Evolutionary conservation across 2,113 vertebrate species (phyloP).

Genomic region (Coryphaenoides rupestris): DNA sequence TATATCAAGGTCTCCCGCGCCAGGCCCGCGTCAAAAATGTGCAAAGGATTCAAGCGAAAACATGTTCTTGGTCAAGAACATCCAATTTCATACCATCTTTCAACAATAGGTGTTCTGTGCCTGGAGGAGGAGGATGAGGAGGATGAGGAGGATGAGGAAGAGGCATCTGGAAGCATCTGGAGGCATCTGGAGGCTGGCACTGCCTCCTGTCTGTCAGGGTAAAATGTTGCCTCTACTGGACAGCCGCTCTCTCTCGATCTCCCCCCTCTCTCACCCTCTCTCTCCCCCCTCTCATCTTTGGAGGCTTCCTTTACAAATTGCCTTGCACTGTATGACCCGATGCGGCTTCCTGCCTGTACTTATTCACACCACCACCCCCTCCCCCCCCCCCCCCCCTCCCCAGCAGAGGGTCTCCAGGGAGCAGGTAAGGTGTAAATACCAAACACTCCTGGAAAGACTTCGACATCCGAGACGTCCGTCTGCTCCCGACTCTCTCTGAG

Average conservation of each 20-base stretch:
- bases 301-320: slow-evolving; percentile 44
- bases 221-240: slow-evolving; percentile 56
- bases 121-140: slow-evolving; percentile 33
- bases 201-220: slow-evolving; percentile 50
- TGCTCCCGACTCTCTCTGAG: too few species aligned
- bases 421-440: slow-evolving; percentile 64
- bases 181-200: slow-evolving; percentile 39
- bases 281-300: slow-evolving; percentile 46
- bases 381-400: slow-evolving; percentile 43
- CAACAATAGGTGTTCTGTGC: slow-evolving; percentile 45
- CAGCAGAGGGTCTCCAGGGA: slow-evolving; percentile 47
- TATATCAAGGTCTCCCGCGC: slow-evolving; percentile 1
- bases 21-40: slow-evolving; percentile 30
- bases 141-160: too few species aligned
- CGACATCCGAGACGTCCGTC: too few species aligned
- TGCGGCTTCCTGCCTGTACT: slow-evolving; percentile 37
- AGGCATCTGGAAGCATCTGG: too few species aligned
- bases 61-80: slow-evolving; percentile 45
- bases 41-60: slow-evolving; percentile 42
- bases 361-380: slow-evolving; percentile 55
- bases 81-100: slow-evolving; percentile 38
- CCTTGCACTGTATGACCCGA: slow-evolving; percentile 49
- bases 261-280: slow-evolving; percentile 35
- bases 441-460: slow-evolving; percentile 10
- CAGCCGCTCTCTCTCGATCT: slow-evolving; percentile 41